Conservation (phyloP, 2,888 invertebrate species). For the Leuctra nigra region DNA sequence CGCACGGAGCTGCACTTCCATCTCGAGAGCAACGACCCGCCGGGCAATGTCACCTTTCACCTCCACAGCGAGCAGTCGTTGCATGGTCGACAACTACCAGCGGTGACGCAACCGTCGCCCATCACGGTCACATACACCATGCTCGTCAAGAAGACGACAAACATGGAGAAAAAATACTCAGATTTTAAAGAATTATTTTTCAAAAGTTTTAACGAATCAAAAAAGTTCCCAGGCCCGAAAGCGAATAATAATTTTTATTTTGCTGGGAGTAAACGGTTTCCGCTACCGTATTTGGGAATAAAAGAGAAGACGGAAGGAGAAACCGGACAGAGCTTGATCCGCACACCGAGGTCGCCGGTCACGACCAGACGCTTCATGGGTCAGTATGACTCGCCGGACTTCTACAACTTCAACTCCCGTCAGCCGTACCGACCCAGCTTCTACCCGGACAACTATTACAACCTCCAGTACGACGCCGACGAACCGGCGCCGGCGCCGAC, state of each 20-base stretch:
- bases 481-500: not conserved
- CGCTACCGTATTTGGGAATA: not conserved
- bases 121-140: conserved; percentile 1
- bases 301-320: not conserved
- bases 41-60: not conserved
- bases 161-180: conserved; percentile 10
- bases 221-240: not conserved
- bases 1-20: not conserved
- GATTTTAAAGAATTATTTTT: conserved; percentile 5
- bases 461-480: not conserved
- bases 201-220: not conserved
- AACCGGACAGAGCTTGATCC: not conserved
- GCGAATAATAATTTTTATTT: not conserved
- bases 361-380: not conserved
- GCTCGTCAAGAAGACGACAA: not conserved
- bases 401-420: not conserved
- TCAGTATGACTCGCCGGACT: not conserved
- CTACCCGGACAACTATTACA: not conserved
- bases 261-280: not conserved
- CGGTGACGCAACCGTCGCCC: not conserved
- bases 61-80: not conserved
- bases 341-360: not conserved
- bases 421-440: not conserved
- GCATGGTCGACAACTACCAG: not conserved
- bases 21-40: not conserved